A percentile compares a stretch with the other conserved stretches of the same genome.
Evolutionary conservation across 2,797 vertebrate species (phyloP).

Genomic region (Clarias laeviceps): DNA sequence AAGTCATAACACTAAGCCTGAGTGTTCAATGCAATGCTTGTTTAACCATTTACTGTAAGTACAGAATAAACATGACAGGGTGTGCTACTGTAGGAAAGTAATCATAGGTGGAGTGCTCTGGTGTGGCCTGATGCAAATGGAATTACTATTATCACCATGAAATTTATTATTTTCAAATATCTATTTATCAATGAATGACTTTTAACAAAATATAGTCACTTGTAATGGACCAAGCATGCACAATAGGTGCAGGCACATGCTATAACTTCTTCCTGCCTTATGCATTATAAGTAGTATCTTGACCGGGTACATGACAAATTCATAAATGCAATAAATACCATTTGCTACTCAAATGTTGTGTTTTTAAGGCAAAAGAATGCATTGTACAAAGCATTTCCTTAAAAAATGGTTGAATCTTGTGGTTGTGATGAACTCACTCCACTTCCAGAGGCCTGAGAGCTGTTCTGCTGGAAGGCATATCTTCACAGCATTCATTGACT

Average conservation of each 20-base stretch:
- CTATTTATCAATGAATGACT: neutral
- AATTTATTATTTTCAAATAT: neutral
- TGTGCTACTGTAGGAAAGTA: neutral
- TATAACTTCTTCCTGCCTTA: neutral
- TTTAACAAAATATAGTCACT: neutral
- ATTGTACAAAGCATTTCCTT: neutral
- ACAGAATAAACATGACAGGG: neutral
- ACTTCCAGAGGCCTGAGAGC: neutral
- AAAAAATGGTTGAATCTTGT: neutral
- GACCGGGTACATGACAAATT: neutral
- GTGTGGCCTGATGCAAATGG: neutral
- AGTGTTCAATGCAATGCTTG: neutral
- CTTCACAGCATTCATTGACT: neutral
- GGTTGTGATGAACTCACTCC: conserved; percentile 3
- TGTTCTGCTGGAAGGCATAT: neutral
- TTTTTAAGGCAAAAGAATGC: neutral
- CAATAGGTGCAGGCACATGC: neutral
- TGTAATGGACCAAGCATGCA: neutral
- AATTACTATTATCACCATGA: neutral
- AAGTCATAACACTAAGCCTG: neutral
- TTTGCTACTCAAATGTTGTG: neutral
- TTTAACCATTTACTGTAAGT: neutral
- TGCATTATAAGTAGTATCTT: neutral
- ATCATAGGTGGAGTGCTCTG: neutral
- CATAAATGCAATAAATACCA: neutral